Base-by-base conservation (phyloP, 2,113 vertebrate species). In the Dicaeum eximium region DNA sequence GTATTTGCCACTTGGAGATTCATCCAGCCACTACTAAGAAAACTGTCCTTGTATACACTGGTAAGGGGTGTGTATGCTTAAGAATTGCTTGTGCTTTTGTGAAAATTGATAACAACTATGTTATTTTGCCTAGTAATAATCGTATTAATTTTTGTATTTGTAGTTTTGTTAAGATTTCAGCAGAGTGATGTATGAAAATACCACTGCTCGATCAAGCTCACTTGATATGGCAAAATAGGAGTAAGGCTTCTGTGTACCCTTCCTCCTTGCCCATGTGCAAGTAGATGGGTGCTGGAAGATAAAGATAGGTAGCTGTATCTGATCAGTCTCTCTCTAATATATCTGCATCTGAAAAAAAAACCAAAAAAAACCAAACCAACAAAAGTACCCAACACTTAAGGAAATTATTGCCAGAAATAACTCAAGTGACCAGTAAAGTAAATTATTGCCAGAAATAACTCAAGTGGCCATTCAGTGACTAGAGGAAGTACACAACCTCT, bases 361-460 rank as follows among this genome's bases (percentile, higher is more conserved):
- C 47, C 5, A 19, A 62, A 64, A 45, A 30, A 16, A 13, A 0
- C 2, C n/a, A n/a, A n/a, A n/a, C n/a, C n/a, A n/a, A n/a, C n/a
- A n/a, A n/a, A n/a, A n/a, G n/a, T n/a, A n/a, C 38, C 12, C 38
- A 45, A 8, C 7, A n/a, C 15, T 67, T 67, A 78, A 70, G 3
- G 7, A 74, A 92, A 80, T 80, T 58, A 47, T 22, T 62, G 20
- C 33, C 56, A 62, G 35, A 86, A 90, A 31, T 38, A 78, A 19
- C 9, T 67, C 9, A 28, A 69, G 45, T 77, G 54, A 38, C 30
- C 25, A n/a, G n/a, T n/a, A n/a, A n/a, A n/a, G n/a, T n/a, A n/a
- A n/a, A n/a, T n/a, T n/a, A n/a, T n/a, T 65, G 20, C 33, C 56
- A 62, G 35, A 86, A 90, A 31, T 38, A 78, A 19, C 9, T 67